phyloP scores from a whole-genome alignment of 2,113 vertebrate genomes.

The Xyliphius kryptos region DNA sequence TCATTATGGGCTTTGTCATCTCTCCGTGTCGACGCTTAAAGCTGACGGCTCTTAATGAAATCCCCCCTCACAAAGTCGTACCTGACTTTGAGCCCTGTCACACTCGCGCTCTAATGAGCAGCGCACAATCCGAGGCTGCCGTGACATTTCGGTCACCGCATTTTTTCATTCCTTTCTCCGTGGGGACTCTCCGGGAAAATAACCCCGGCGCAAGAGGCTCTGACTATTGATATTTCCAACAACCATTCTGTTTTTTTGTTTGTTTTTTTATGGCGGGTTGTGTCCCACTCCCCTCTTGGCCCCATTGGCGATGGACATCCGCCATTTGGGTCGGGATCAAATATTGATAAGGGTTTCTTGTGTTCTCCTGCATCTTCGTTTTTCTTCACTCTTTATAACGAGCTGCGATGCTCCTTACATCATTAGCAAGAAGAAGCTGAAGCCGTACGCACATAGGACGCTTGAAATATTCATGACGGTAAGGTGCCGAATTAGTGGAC shows the following conservation, averaged over 20 bases:
- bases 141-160: slow-evolving; percentile 56
- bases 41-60: slow-evolving; percentile 50
- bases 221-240: slow-evolving; percentile 43
- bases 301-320: slow-evolving; percentile 29
- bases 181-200: slow-evolving; percentile 41
- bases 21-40: slow-evolving; percentile 23
- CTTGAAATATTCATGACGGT: slow-evolving; percentile 18
- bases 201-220: slow-evolving; percentile 41
- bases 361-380: neutral
- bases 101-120: slow-evolving; percentile 47
- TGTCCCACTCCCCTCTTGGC: slow-evolving; percentile 11
- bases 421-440: slow-evolving; percentile 6
- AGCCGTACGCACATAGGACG: neutral
- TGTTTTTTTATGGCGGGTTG: no score
- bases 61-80: slow-evolving; percentile 49
- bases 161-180: slow-evolving; percentile 48
- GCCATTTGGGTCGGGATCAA: slow-evolving; percentile 32
- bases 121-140: slow-evolving; percentile 49
- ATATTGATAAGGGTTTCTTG: slow-evolving; percentile 33
- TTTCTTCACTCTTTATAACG: slow-evolving; percentile 3
- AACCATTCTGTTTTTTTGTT: slow-evolving; percentile 25
- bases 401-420: neutral
- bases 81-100: slow-evolving; percentile 49
- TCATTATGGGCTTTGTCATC: slow-evolving; percentile 42
- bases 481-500: slow-evolving; percentile 24